Base-by-base conservation (phyloP, 2,797 vertebrate species). In the Brotogeris chrysoptera region DNA sequence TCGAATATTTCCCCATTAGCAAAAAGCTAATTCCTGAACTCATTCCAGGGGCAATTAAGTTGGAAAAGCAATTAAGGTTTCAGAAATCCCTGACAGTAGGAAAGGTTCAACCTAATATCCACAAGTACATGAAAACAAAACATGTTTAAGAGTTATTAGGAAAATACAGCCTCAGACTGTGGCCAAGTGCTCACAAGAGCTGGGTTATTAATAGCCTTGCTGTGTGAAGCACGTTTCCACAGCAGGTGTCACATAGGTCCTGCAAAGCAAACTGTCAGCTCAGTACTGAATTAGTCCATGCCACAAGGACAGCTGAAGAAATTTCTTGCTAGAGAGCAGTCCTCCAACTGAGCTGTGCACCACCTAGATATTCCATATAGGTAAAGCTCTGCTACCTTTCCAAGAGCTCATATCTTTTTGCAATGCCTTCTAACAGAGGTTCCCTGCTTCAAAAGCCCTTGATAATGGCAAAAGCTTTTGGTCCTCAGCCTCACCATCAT, bases 61-160 rank as follows among this genome's bases (percentile, higher is more conserved):
- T 78, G 36, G 63, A 92, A 97, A 96, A 93, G 80, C 95, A 96
- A 97, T 94, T 96, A 96, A 80, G 53, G 52, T 52, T 92, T 96
- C 92, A 96, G 69, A 94, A 95, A 91, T 76, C 86, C 71, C 78
- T 93, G 80, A 90, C 69, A 73, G 72, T 80, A 71, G 50, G 59
- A 90, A 96, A 94, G 39, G 92, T 92, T 96, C 70, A 79, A 53
- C 55, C 46, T 91, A 86, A 93, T 93, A 90, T 38, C 39, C 71
- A 93, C 59, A 34, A 93, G 49, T 19, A 89, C 61, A 66, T 27
- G 74, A 94, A 96, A 95, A 94, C 88, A 96, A 95, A 96, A 90
- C 39, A 68, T 70, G 53, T 91, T 94, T 95, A 60, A 87, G 41
- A 52, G 36, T 85, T 92, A 91, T 93, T 86, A 93, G 36, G 85